phyloP scores from a whole-genome alignment of 2,888 invertebrate species.

The Diachrysia chrysitis region DNA sequence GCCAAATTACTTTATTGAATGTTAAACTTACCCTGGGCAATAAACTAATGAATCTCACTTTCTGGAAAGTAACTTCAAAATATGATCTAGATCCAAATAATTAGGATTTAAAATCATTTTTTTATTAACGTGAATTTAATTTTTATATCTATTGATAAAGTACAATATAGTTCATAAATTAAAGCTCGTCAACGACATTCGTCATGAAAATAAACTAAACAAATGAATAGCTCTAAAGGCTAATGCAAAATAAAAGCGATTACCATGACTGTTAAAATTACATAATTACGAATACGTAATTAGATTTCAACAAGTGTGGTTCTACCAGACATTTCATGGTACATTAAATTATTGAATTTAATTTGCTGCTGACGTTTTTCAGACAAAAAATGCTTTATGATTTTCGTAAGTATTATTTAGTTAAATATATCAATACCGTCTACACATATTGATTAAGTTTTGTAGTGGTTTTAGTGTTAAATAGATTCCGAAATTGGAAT shows the following conservation, averaged over 20 bases:
- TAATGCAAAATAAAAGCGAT: conserved; percentile 18
- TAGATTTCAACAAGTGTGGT: conserved; percentile 20
- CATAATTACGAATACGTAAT: conserved; percentile 35
- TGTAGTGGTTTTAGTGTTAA: no score
- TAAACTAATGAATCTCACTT: no score
- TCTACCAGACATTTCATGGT: conserved; percentile 35
- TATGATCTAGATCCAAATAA: no score
- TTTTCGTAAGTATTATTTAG: background rate
- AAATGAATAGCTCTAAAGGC: background rate
- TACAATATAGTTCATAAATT: no score
- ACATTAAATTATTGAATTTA: conserved; percentile 24
- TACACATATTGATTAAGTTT: no score
- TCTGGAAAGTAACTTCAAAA: no score
- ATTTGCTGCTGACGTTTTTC: conserved; percentile 19
- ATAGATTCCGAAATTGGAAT: background rate
- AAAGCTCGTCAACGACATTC: no score
- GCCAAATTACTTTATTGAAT: background rate
- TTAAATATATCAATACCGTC: background rate
- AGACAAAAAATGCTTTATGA: background rate
- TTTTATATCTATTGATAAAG: no score
- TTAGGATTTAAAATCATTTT: no score
- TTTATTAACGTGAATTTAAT: no score
- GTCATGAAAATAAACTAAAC: background rate
- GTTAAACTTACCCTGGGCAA: no score
- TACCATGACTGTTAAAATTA: conserved; percentile 27